Evolutionary conservation across 2,797 vertebrate species (phyloP).

Genomic region (Enteromius fasciolatus): DNA sequence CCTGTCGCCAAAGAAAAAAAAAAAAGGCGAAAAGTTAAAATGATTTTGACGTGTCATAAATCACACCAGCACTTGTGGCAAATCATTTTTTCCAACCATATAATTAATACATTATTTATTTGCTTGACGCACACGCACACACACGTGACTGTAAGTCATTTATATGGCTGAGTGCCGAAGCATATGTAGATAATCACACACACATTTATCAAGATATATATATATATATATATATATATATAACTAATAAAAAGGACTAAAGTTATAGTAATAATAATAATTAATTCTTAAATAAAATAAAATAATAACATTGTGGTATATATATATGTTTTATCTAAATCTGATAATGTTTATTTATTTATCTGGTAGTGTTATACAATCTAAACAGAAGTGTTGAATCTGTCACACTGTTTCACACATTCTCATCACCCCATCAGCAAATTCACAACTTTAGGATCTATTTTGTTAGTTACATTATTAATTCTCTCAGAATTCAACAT

Average conservation of each 20-base stretch:
- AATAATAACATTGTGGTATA: too few species aligned
- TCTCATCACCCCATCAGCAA: constrained; percentile 43
- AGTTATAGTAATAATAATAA: too few species aligned
- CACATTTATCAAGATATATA: not conserved
- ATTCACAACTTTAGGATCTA: constrained; percentile 36
- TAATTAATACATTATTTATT: constrained; percentile 83
- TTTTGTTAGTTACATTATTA: constrained; percentile 7
- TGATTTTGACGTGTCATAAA: constrained; percentile 79
- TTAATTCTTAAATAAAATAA: too few species aligned
- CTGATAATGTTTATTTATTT: too few species aligned
- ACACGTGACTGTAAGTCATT: constrained; percentile 48
- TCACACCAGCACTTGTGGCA: constrained; percentile 72
- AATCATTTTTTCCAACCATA: constrained; percentile 76
- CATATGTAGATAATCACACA: constrained; percentile 36
- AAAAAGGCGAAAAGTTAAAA: constrained; percentile 72
- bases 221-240: too few species aligned
- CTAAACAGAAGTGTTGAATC: constrained; percentile 74
- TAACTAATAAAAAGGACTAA: not conserved
- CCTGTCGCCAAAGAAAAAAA: constrained; percentile 60
- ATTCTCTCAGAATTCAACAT: not conserved
- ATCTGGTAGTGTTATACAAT: constrained; percentile 72
- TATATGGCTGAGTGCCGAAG: constrained; percentile 29
- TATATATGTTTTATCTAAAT: too few species aligned
- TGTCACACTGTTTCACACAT: constrained; percentile 18
- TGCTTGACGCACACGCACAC: constrained; percentile 62